Evolutionary conservation across 2,113 vertebrate species (phyloP), one percentile per base, ranked within the genome.

Genomic region (Syngnathus typhle): DNA sequence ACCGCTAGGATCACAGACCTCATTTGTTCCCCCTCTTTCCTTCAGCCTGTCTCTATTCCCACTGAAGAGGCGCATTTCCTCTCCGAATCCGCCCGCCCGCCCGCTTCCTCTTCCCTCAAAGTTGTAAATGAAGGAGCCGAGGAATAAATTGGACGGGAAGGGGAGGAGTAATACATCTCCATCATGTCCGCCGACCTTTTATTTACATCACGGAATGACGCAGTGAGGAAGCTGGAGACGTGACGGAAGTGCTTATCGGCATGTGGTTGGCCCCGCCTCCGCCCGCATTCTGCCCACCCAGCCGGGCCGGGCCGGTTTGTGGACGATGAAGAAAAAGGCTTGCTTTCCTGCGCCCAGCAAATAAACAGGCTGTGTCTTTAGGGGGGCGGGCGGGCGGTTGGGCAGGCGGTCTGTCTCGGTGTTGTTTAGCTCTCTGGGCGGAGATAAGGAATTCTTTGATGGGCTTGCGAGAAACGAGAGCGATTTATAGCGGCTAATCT

Each of bases 11-110:
- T 92, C 92, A 92, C 90, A 93, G 89, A 88, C 85, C 91, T 87
- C 90, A 91, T 93, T 94, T 93, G 91, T 93, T 93, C 91, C 88
- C 81, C 86, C 90, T 93, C 90, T 93, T 93, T 92, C 90, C 91
- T 94, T 91, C 90, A 92, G 90, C 82, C 89, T 83, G 85, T 92
- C 89, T 90, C 90, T 90, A 86, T 89, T 89, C 90, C 91, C 88
- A 84, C 84, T 84, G 85, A 88, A 89, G 90, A 91, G 91, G 88
- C 88, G 91, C 82, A 54, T 90, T 92, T 88, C 85, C 85, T 88
- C 88, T 83, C 21, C 64, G 1, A 23, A 23, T n/a, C 39, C 67
- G 41, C 5, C 23, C 39, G n/a, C 58, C 6, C 72, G 39, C 0
- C 59, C 55, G 10, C 67, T 59, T 11, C 76, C 68, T 41, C 73